phyloP scores from a whole-genome alignment of 1,140 invertebrate genomes.

The Zaprionus davidi region DNA sequence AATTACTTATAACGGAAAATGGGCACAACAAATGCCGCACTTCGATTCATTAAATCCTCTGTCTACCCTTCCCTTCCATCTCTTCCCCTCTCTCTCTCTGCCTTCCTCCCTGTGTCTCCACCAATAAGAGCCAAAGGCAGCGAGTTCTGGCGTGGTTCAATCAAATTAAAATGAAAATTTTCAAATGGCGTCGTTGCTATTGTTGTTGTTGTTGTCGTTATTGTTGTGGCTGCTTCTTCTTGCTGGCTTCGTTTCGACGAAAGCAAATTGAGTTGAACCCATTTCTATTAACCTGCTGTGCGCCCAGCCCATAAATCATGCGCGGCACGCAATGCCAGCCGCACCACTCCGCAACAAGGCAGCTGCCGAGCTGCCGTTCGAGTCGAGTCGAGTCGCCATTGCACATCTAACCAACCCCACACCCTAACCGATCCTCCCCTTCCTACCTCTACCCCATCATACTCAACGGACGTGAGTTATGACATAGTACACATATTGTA shows the following conservation, averaged over 20 bases:
- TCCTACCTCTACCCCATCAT: neutral
- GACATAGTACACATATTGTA: neutral
- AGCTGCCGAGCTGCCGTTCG: neutral
- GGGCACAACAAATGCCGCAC: slow-evolving; percentile 28
- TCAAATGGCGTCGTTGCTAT: slow-evolving; percentile 43
- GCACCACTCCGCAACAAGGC: neutral
- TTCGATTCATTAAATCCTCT: slow-evolving; percentile 36
- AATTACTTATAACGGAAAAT: slow-evolving; percentile 58
- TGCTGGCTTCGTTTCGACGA: slow-evolving; percentile 33
- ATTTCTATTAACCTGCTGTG: slow-evolving; percentile 78
- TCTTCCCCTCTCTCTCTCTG: neutral
- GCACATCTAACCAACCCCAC: neutral
- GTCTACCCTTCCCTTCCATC: neutral
- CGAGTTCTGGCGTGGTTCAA: slow-evolving; percentile 72
- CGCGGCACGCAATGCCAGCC: slow-evolving; percentile 51
- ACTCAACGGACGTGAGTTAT: neutral
- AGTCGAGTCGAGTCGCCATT: neutral
- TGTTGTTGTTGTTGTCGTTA: slow-evolving; percentile 19
- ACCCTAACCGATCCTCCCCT: neutral
- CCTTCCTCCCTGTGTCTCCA: neutral
- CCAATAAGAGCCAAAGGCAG: slow-evolving; percentile 41
- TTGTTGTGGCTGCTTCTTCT: neutral
- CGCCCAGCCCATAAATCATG: slow-evolving; percentile 68
- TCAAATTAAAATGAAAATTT: slow-evolving; percentile 66
- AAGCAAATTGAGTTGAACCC: slow-evolving; percentile 73